Base-by-base conservation (phyloP, 1,140 invertebrate species). In the Psix sp. region DNA sequence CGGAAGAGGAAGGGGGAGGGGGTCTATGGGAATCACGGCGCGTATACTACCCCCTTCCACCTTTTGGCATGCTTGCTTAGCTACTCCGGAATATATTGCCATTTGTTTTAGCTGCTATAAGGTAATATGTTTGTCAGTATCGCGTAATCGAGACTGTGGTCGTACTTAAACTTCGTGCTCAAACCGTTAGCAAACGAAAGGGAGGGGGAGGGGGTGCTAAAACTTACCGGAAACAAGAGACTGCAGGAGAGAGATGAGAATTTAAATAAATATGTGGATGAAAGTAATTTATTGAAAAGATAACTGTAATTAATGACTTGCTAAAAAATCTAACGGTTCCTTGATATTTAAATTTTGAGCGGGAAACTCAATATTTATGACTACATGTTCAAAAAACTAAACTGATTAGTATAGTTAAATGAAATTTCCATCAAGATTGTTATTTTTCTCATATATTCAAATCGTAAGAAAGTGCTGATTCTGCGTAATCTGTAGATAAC, bases 61-160 rank as follows among this genome's bases (percentile, higher is more conserved):
- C 31, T 15, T 10, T 39, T 18, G 14, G 36, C 21, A n/a, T 11
- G 45, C 66, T 65, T 51, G 67, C 42, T 39, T 49, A 49, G 40
- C 51, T 73, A 72, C 63, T 67, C 74, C 42, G 71, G 74, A 76
- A 78, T 75, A 77, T 78, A 80, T 77, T 78, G 74, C 80, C 74
- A 79, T 80, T 81, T 81, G 76, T 80, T 78, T 74, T 72, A 73
- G 51, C 57, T 67, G 71, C 60, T 77, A 74, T 75, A 77, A 78
- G 80, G 74, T 67, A 76, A 76, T 78, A 76, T 73, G 75, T 79
- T 78, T 78, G 76, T 78, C 76, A 78, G 77, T 76, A 79, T 77
- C 76, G 72, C 62, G 78, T 71, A 77, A 79, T 77, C 77, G 77
- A 77, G 74, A 66, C 62, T 33, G 51, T 33, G 11, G 35, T 54